Conservation (phyloP, 1,140 invertebrate species). For the Drosophila repleta region DNA sequence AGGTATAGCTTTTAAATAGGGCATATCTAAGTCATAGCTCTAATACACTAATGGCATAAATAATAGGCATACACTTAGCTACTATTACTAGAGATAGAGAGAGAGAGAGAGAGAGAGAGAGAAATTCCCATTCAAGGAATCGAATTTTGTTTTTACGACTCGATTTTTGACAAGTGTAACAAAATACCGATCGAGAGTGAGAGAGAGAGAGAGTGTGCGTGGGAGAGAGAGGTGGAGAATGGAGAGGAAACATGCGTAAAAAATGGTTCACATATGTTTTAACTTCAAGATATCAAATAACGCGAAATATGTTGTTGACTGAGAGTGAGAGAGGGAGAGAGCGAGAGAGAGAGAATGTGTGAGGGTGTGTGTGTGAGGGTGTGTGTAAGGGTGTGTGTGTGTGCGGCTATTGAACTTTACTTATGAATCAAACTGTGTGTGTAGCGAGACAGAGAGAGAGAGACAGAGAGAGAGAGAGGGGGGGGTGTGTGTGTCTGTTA, state of each 20-base stretch:
- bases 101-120: no score
- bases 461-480: background rate
- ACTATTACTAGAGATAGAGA: no score
- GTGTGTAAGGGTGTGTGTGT: conserved; percentile 25
- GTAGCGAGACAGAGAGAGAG: background rate
- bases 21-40: no score
- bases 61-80: no score
- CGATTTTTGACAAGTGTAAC: conserved; percentile 4
- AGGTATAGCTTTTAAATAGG: no score
- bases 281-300: conserved; percentile 50
- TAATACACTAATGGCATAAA: no score
- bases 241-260: conserved; percentile 7
- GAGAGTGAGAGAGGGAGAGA: conserved; percentile 19
- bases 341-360: background rate
- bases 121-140: background rate
- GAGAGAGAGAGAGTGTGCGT: background rate
- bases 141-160: background rate
- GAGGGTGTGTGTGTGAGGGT: conserved; percentile 9
- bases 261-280: conserved; percentile 35
- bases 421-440: conserved; percentile 5
- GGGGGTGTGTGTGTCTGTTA: conserved; percentile 20
- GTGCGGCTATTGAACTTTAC: conserved; percentile 47
- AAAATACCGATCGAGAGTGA: conserved; percentile 9
- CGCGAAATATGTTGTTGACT: conserved; percentile 50
- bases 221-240: background rate